phyloP scores from a whole-genome alignment of 1,140 invertebrate genomes.

The Drosophila ananassae region DNA sequence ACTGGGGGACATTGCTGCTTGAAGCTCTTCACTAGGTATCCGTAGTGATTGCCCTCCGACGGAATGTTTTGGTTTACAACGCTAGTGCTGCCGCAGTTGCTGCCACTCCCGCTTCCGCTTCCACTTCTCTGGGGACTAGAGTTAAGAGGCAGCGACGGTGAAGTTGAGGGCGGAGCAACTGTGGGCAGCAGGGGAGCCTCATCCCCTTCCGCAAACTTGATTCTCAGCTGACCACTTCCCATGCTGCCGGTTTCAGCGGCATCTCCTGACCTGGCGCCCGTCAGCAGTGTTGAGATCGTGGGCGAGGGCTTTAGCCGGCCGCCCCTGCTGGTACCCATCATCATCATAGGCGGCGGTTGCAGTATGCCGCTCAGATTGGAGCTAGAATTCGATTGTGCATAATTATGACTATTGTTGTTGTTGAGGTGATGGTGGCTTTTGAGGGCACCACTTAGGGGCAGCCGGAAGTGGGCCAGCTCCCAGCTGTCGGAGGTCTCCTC shows the following conservation, averaged over 20 bases:
- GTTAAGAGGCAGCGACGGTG: constrained; percentile 5
- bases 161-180: neutral
- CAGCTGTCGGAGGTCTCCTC: constrained; percentile 53
- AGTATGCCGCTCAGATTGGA: constrained; percentile 76
- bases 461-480: constrained; percentile 75
- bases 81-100: constrained; percentile 16
- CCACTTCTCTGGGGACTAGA: constrained; percentile 44
- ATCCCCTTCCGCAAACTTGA: constrained; percentile 66
- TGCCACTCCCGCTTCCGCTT: constrained; percentile 19
- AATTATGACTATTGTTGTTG: constrained; percentile 50
- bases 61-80: constrained; percentile 60
- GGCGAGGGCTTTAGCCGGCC: constrained; percentile 65
- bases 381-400: constrained; percentile 66
- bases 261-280: constrained; percentile 39
- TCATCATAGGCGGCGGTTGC: constrained; percentile 40
- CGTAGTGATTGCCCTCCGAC: constrained; percentile 47
- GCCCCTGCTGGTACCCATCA: constrained; percentile 9
- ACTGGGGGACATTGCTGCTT: constrained; percentile 58
- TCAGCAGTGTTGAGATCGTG: constrained; percentile 76
- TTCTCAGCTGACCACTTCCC: constrained; percentile 55
- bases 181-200: constrained; percentile 48
- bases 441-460: constrained; percentile 72
- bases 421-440: constrained; percentile 58
- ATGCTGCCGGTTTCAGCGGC: constrained; percentile 52
- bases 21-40: constrained; percentile 69